Evolutionary conservation across 2,797 vertebrate species (phyloP), one percentile per base, ranked within the genome.

Genomic region (Gymnoscopelus microlampas): DNA sequence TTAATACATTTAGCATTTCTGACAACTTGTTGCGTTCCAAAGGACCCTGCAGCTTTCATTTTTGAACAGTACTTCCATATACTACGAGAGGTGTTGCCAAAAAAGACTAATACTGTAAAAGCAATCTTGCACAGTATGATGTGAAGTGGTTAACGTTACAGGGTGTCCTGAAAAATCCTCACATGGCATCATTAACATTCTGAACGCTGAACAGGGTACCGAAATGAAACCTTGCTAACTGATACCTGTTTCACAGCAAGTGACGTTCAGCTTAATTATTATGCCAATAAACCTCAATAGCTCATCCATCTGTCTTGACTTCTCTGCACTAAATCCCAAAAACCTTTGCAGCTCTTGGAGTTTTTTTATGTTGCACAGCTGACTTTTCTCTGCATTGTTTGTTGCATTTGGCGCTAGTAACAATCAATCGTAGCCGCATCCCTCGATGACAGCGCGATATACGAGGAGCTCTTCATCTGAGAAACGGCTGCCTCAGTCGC

Each of bases 391-490:
- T 64, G 79, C 78, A 67, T 71, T 68, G 63, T 65, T 71, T 68
- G 63, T 65, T 78, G 76, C 69, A 0, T 49, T 71, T 35, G 39
- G 39, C 59, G 32, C 14, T 14, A 13, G 50, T 32, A 48, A 24
- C 19, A 11, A 74, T 84, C 63, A 55, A 49, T 76, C 9, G 60
- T 57, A 35, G 8, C 59, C 54, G 66, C 51, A 53, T 19, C 67
- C 61, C 79, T 10, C 55, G 48, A 69, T 80, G 81, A 80, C 81
- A 83, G 69, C 66, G 26, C 77, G 76, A 84, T 74, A 79, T 77
- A 74, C 68, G 73, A 66, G 23, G 76, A 81, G 73, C 83, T 86
- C 63, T 63, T 79, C 73, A 83, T 82, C 74, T 79, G 74, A 63
- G 57, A 83, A 82, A 79, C 71, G 77, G 63, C 69, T 2, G 62